These are phyloP conservation scores for Centropus bengalensis DNA, from an alignment of 2,113 vertebrate species.

Conservation along the genomic window DNA sequence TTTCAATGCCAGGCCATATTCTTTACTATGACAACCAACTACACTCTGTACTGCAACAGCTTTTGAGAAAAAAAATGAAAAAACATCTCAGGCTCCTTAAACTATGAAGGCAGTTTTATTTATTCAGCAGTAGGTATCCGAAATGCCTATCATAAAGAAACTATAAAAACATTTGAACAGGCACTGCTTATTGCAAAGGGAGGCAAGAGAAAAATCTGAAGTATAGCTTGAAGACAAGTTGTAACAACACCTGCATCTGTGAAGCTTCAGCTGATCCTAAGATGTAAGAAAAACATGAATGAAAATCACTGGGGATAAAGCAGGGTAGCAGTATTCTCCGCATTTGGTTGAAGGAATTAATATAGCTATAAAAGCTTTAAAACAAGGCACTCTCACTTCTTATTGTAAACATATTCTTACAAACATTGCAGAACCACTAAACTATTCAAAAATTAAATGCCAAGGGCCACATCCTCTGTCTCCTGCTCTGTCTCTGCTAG, in stretches of 20 bases:
- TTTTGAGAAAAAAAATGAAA: conserved; percentile 8
- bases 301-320: background rate
- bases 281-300: background rate
- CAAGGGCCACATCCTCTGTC: background rate
- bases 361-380: background rate
- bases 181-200: conserved; percentile 33
- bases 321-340: background rate
- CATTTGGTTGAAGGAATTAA: background rate
- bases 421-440: background rate
- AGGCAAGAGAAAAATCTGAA: background rate
- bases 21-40: conserved; percentile 44
- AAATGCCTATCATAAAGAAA: conserved; percentile 59
- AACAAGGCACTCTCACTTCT: background rate
- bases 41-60: background rate
- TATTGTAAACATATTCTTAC: background rate
- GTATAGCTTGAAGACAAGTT: background rate
- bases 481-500: background rate
- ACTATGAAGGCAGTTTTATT: conserved; percentile 41
- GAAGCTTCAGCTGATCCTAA: background rate
- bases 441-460: background rate
- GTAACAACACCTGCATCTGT: background rate
- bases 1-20: conserved; percentile 43
- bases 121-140: conserved; percentile 47
- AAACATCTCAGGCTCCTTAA: conserved; percentile 1
- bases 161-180: conserved; percentile 45